phyloP scores from a whole-genome alignment of 2,797 vertebrate species.

The Sebastolobus alascanus region DNA sequence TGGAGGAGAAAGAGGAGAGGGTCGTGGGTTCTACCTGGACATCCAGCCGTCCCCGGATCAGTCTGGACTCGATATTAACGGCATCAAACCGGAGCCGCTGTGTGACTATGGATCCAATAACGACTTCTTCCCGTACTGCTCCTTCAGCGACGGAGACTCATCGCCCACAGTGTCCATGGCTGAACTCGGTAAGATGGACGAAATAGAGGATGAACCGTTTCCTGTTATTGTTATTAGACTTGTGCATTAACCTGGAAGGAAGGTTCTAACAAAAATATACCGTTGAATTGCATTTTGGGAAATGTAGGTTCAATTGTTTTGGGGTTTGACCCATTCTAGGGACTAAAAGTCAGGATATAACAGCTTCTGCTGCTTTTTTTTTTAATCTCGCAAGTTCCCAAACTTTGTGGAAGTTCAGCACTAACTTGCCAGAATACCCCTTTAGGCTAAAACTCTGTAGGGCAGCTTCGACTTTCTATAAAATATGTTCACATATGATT shows the following conservation, averaged over 20 bases:
- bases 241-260: neutral
- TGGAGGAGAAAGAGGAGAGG: conserved; percentile 64
- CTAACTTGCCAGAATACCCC: too few relatives aligned
- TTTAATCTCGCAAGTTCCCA: too few relatives aligned
- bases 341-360: neutral
- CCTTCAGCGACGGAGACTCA: conserved; percentile 94
- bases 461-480: neutral
- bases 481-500: neutral
- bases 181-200: conserved; percentile 89
- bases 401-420: too few relatives aligned
- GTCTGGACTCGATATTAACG: conserved; percentile 93
- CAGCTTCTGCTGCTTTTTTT: too few relatives aligned
- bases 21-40: conserved; percentile 93
- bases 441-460: too few relatives aligned
- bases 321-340: neutral
- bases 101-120: conserved; percentile 90
- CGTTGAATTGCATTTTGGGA: too few relatives aligned
- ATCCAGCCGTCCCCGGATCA: conserved; percentile 95
- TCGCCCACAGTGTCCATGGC: conserved; percentile 95
- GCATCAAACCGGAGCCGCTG: conserved; percentile 93
- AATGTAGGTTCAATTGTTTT: too few relatives aligned
- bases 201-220: neutral
- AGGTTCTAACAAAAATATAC: neutral
- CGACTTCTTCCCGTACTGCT: conserved; percentile 97
- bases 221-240: too few relatives aligned